These are phyloP conservation scores for Eulemur rufifrons DNA, from an alignment of 2,113 vertebrate species.

Conservation along the genomic window DNA sequence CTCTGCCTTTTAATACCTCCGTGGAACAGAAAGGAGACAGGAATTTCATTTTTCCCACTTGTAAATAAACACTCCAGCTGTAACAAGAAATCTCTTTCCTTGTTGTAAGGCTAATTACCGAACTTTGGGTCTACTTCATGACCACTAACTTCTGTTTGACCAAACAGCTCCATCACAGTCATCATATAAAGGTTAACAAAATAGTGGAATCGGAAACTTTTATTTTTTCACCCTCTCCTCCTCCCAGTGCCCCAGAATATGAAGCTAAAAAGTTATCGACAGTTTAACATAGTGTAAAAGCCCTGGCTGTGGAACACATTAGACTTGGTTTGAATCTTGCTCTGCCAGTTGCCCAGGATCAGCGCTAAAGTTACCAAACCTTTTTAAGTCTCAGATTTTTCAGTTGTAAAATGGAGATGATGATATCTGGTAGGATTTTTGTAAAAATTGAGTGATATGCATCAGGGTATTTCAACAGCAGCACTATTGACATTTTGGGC, in stretches of 20 bases:
- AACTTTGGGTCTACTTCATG: neutral
- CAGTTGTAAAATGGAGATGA: neutral
- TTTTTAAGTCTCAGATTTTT: neutral
- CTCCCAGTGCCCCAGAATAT: neutral
- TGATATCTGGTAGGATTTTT: neutral
- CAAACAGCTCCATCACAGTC: neutral
- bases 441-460: neutral
- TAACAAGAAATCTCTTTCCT: neutral
- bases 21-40: neutral
- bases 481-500: neutral
- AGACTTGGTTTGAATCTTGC: neutral
- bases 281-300: neutral
- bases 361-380: neutral
- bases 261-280: neutral
- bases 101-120: neutral
- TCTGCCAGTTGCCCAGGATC: neutral
- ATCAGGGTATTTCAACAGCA: neutral
- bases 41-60: neutral
- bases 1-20: neutral
- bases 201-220: neutral
- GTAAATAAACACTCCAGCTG: neutral
- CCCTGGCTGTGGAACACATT: neutral
- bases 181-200: neutral
- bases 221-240: neutral
- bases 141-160: neutral